Base-by-base conservation (phyloP, 2,113 vertebrate genomes). In the Phyllostomus hastatus region DNA sequence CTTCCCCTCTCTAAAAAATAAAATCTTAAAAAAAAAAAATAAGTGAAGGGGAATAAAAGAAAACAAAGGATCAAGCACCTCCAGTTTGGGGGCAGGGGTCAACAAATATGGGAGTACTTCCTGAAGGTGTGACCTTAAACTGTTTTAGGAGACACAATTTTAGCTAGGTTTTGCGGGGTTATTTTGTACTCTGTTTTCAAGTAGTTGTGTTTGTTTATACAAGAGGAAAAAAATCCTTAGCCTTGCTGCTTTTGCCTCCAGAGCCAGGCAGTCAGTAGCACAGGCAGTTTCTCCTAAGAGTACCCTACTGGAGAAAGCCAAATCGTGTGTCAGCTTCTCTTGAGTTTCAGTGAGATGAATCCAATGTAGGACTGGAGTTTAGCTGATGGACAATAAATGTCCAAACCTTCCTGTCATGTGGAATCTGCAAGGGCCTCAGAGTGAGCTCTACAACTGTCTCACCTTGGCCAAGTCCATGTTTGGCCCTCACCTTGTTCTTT, bases 141-240 rank as follows among this genome's bases (percentile, higher is more conserved):
- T 88, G 64, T 83, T 86, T 86, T n/a, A 90, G n/a, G 66, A 89
- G 46, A 97, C 38, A 80, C 31, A 52, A 33, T 94, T 95, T 79
- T 19, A 22, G 26, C 79, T 87, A 72, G 9, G 75, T 52, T 50
- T 78, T 52, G 28, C 28, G 28, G 28, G 61, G 28, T 64, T 50
- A 72, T 48, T 54, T 57, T 28, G 35, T 69, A 38, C 28, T 85
- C 33, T 10, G 31, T 94, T 95, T 88, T 81, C 79, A 95, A 86
- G 48, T 96, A 80, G n/a, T 67, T 92, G 88, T 38, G 28, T 61
- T 82, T 95, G 67, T 41, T 57, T 73, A 70, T 82, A 50, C 10
- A 84, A 78, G 67, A 67, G 43, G 17, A 24, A 0, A 10, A 94
- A 20, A 76, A n/a, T 48, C 43, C 26, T 15, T 43, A 43, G 66